Evolutionary conservation across 2,888 invertebrate species (phyloP), one percentile per base, ranked within the genome.

Genomic region (Mimas tiliae): DNA sequence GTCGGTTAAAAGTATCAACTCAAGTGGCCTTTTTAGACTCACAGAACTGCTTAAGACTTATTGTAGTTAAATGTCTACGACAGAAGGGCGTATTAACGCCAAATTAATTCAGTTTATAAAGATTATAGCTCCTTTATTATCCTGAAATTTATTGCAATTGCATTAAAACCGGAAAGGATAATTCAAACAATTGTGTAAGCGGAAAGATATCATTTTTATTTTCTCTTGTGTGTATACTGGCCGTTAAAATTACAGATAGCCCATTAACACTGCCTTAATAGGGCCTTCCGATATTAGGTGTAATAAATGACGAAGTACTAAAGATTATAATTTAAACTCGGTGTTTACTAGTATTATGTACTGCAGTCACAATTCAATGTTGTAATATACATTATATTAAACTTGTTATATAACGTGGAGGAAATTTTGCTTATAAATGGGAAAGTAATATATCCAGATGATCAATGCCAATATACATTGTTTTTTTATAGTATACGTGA

Each of bases 231-330:
- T 65, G 68, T 71, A 70, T 48, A 66, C 67, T 67, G 69, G 66
- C 66, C 69, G 71, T 70, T 71, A 67, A 73, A 70, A 73, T 73
- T 72, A 72, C 66, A 70, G 67, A 72, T 70, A 69, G 68, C 65
- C 65, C 68, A 72, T 74, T 76, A 74, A 72, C 70, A 69, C 68
- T 72, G 72, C 64, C 70, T 70, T 71, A 69, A 72, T 70, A 68
- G 69, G 67, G 68, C 64, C 68, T 65, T 64, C 66, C 67, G 68
- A 69, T 69, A 71, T 69, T 55, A 67, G 64, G 21, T 62, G 62
- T 47, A 47, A 47, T 63, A 63, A 63, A 48, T 47, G 48, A 48
- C 33, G n/a, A 63, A 58, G 19, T 11, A 42, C 58, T 58, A 12
- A 58, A 58, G 42, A 58, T 19, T 42, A 55, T 38, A n/a, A n/a